Conservation (phyloP, 2,888 invertebrate genomes). For the Dynastes tityus region DNA sequence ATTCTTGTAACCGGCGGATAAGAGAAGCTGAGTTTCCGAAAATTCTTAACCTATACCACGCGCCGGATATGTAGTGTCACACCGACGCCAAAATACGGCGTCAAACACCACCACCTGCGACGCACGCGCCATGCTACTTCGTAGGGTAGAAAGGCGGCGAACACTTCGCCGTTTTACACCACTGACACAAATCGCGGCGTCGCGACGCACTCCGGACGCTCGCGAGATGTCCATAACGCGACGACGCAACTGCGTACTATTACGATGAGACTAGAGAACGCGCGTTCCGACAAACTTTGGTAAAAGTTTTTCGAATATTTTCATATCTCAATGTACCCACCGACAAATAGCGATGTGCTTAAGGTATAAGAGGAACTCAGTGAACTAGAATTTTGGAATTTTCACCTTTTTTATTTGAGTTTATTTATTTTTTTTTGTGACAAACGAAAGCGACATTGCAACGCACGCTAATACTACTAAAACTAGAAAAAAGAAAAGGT, state of each 20-base stretch:
- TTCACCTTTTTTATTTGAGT: background rate
- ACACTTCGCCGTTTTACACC: conserved; percentile 51
- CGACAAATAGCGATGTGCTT: conserved; percentile 1
- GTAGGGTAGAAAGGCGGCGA: conserved; percentile 49
- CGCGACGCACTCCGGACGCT: conserved; percentile 54
- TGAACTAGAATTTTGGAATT: background rate
- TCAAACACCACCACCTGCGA: conserved; percentile 46
- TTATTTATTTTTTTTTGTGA: background rate
- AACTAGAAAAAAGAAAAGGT: no score
- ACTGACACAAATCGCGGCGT: conserved; percentile 57
- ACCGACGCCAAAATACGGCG: conserved; percentile 15
- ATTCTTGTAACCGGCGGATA: background rate
- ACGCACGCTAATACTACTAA: no score
- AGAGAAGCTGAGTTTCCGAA: conserved; percentile 29
- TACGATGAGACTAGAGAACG: conserved; percentile 21
- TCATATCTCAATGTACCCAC: background rate
- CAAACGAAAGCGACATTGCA: no score
- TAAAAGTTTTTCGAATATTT: conserved; percentile 18
- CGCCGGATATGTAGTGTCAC: conserved; percentile 25
- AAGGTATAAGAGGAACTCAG: background rate
- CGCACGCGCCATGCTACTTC: conserved; percentile 54
- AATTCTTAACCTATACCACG: conserved; percentile 55
- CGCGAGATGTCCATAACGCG: conserved; percentile 43
- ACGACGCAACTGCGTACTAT: conserved; percentile 35
- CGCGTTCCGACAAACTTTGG: conserved; percentile 19